Conservation (phyloP, 2,888 invertebrate species). For the Seira ritae region DNA sequence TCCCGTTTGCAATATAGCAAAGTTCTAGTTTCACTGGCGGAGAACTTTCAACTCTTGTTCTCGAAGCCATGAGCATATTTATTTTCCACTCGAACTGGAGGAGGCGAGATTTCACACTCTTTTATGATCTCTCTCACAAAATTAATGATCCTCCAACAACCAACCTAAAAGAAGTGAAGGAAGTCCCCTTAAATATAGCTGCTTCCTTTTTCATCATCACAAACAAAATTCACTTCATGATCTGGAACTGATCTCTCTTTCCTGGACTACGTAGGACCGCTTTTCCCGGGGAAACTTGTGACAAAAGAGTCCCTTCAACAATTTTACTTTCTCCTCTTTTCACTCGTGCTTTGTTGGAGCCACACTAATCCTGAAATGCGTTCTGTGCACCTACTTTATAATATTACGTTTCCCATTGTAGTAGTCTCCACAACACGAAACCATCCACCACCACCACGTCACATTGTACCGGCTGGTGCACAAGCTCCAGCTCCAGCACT, state of each 20-base stretch:
- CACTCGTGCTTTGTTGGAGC: slow-evolving; percentile 20
- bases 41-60: no score
- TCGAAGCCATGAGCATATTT: no score
- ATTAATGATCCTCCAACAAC: neutral
- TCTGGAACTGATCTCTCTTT: neutral
- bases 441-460: slow-evolving; percentile 17
- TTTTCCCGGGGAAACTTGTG: slow-evolving; percentile 49
- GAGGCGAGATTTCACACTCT: no score
- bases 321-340: slow-evolving; percentile 26
- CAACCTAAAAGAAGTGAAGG: neutral
- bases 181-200: neutral
- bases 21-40: no score
- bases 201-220: neutral
- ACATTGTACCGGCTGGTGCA: slow-evolving; percentile 44
- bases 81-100: no score
- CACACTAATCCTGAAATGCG: slow-evolving; percentile 35
- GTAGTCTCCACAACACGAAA: no score
- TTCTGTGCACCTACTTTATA: slow-evolving; percentile 26
- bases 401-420: neutral
- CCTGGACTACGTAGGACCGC: no score
- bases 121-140: neutral
- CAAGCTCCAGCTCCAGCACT: no score
- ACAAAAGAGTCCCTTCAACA: slow-evolving; percentile 21
- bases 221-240: slow-evolving; percentile 11
- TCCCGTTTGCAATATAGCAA: no score